Percentiles rank a stretch among this genome's conserved stretches.
phyloP scores from a whole-genome alignment of 2,888 invertebrate genomes.

The Crematogaster levior region DNA sequence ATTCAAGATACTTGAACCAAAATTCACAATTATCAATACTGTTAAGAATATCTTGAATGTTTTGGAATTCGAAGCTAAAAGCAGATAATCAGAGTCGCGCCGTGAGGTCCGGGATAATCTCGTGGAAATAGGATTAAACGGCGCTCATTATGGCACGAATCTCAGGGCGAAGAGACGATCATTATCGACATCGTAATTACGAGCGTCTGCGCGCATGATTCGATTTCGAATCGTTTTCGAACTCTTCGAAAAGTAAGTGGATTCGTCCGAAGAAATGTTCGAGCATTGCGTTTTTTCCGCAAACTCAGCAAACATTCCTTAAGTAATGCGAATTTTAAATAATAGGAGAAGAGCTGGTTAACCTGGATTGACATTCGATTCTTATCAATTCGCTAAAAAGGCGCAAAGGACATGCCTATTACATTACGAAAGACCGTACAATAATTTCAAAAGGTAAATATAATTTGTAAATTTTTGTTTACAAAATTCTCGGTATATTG shows the following conservation, averaged over 20 bases:
- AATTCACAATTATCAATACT: conserved; percentile 2
- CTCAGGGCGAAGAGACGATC: conserved; percentile 44
- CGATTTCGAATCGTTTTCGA: too few relatives aligned
- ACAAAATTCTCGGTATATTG: background rate
- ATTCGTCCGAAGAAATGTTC: conserved; percentile 2
- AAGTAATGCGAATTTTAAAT: background rate
- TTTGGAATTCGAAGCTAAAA: conserved; percentile 12
- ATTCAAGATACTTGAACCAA: conserved; percentile 6
- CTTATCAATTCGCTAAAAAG: background rate
- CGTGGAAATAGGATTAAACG: conserved; percentile 53
- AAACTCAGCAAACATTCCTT: background rate
- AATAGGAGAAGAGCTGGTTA: background rate
- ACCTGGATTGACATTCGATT: background rate
- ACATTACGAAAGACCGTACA: background rate
- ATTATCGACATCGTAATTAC: conserved; percentile 60
- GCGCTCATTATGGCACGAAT: conserved; percentile 61
- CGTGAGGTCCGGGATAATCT: conserved; percentile 8
- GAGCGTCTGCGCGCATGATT: conserved; percentile 48
- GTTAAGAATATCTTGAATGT: conserved; percentile 27
- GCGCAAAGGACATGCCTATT: too few relatives aligned
- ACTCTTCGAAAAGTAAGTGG: conserved; percentile 38
- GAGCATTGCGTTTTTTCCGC: conserved; percentile 29
- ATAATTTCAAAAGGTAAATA: background rate
- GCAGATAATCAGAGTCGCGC: conserved; percentile 25
- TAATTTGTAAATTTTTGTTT: background rate